Evolutionary conservation across 2,888 invertebrate genomes (phyloP).

Genomic region (Sarcophaga variegata): DNA sequence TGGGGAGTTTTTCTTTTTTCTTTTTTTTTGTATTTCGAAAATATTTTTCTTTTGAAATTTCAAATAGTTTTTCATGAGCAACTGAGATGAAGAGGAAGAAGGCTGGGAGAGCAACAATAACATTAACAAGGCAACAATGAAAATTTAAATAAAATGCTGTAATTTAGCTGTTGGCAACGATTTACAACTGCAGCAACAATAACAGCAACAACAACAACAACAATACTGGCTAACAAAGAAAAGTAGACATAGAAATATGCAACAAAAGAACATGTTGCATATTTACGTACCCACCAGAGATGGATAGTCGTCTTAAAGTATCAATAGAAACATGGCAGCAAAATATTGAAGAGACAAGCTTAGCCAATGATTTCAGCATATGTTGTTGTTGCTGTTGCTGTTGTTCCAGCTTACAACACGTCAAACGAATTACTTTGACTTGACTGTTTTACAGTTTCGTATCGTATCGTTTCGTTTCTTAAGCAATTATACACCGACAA

Average conservation of each 20-base stretch:
- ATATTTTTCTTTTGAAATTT: not conserved
- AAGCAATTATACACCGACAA: slow-evolving; percentile 80
- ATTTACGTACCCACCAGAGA: slow-evolving; percentile 26
- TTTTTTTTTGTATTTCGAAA: not conserved
- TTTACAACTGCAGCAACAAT: slow-evolving; percentile 66
- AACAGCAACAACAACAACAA: slow-evolving; percentile 43
- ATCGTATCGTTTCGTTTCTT: slow-evolving; percentile 6
- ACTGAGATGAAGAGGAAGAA: not conserved
- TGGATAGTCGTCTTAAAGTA: slow-evolving; percentile 30
- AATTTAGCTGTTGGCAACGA: slow-evolving; percentile 71
- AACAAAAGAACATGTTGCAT: slow-evolving; percentile 62
- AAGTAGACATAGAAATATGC: slow-evolving; percentile 23
- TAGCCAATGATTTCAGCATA: slow-evolving; percentile 17
- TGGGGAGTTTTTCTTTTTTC: slow-evolving; percentile 30
- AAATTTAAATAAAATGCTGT: slow-evolving; percentile 70
- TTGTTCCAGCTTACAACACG: slow-evolving; percentile 59
- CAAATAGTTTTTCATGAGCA: not conserved
- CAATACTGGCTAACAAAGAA: not conserved
- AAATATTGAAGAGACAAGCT: slow-evolving; percentile 41
- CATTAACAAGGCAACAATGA: slow-evolving; percentile 56
- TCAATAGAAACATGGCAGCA: slow-evolving; percentile 35
- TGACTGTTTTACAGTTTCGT: slow-evolving; percentile 51
- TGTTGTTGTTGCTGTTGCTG: slow-evolving; percentile 39
- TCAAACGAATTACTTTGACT: slow-evolving; percentile 69
- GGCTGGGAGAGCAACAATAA: slow-evolving; percentile 11